These are phyloP conservation scores for Hermetia illucens DNA, from an alignment of 1,140 invertebrate genomes.

Conservation along the genomic window DNA sequence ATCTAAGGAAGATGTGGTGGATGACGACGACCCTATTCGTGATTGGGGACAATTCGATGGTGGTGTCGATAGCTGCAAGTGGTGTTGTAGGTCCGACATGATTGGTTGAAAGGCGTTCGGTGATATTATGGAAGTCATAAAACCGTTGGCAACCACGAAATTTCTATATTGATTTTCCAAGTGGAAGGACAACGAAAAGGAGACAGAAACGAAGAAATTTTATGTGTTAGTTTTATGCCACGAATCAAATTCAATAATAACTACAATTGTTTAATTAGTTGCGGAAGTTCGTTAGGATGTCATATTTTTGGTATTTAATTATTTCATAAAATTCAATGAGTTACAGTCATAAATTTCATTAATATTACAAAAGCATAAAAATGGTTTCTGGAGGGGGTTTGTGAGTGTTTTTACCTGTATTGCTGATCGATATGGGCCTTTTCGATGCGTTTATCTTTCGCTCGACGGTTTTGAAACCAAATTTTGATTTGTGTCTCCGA, in stretches of 20 bases:
- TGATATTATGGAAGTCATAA: constrained; percentile 22
- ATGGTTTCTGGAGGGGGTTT: too few relatives aligned
- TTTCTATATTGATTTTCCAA: constrained; percentile 13
- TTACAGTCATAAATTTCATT: too few relatives aligned
- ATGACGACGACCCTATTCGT: too few relatives aligned
- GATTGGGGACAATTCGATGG: too few relatives aligned
- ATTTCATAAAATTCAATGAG: too few relatives aligned
- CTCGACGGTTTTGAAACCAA: constrained; percentile 92
- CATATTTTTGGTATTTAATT: too few relatives aligned
- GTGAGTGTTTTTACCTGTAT: constrained; percentile 69
- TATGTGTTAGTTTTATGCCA: too few relatives aligned
- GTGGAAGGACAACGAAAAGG: too few relatives aligned
- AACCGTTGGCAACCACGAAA: constrained; percentile 32
- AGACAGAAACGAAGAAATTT: too few relatives aligned
- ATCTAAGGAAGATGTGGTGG: too few relatives aligned
- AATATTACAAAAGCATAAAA: too few relatives aligned
- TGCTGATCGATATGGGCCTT: constrained; percentile 91
- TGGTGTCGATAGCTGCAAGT: too few relatives aligned
- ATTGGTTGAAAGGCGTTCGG: not conserved
- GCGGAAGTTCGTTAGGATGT: not conserved
- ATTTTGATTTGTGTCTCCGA: constrained; percentile 94
- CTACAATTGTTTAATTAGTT: not conserved
- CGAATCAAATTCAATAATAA: not conserved
- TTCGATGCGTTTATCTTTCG: constrained; percentile 91
- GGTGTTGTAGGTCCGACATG: not conserved